A percentile compares a stretch with the other conserved stretches of the same genome.
Evolutionary conservation across 1,140 invertebrate species (phyloP).

Genomic region (Mylabris phalerata): DNA sequence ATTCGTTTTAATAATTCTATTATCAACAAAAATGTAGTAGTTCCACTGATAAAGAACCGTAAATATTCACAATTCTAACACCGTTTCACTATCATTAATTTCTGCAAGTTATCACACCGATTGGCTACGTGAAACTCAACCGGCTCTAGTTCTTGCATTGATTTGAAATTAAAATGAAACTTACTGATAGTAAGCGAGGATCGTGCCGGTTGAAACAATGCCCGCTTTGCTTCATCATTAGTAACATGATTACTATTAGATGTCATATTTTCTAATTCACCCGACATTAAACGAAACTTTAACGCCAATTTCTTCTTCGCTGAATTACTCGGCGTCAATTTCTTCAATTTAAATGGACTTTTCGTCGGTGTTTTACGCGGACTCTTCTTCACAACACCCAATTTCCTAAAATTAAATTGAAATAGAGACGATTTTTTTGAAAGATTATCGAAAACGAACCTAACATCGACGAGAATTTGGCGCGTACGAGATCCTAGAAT

Average conservation of each 20-base stretch:
- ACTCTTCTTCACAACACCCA: constrained; percentile 40
- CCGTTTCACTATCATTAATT: no score
- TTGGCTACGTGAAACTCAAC: no score
- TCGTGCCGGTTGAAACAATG: constrained; percentile 47
- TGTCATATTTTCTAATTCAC: constrained; percentile 25
- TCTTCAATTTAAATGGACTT: constrained; percentile 31
- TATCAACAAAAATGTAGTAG: no score
- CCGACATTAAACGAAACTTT: constrained; percentile 35
- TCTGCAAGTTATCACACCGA: no score
- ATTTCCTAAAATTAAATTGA: constrained; percentile 26
- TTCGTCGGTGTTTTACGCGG: constrained; percentile 40
- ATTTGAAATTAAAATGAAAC: no score
- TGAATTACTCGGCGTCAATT: constrained; percentile 42
- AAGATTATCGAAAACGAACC: constrained; percentile 24
- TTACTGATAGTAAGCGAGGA: no score
- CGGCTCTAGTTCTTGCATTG: no score
- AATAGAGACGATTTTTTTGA: no score
- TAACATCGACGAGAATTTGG: constrained; percentile 39
- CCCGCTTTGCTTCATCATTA: constrained; percentile 44
- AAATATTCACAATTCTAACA: no score
- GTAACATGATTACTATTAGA: no score
- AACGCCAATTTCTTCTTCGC: constrained; percentile 47
- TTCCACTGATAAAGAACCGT: no score
- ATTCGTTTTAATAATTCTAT: neutral
- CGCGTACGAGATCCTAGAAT: constrained; percentile 27